A percentile compares a stretch with the other conserved stretches of the same genome.
Conservation (phyloP, 2,113 vertebrate genomes). For the Lamprologus speciosus region DNA sequence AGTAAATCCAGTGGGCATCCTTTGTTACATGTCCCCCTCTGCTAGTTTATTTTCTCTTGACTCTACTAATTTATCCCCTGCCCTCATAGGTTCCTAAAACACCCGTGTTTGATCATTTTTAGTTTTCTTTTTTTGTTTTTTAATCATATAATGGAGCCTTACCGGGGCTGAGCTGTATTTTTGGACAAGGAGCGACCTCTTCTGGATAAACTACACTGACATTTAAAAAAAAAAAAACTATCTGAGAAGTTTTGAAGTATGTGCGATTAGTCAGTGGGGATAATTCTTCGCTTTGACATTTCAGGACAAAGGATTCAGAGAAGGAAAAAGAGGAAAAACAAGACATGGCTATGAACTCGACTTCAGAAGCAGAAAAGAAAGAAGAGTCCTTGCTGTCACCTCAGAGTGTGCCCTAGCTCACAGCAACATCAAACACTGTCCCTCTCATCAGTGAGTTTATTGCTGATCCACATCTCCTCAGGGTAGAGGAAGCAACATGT, state of each 20-base stretch:
- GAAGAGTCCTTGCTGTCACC: conserved; percentile 24
- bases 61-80: not conserved
- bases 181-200: conserved; percentile 24
- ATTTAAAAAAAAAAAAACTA: accelerated
- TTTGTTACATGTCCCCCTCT: not conserved
- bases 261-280: not conserved
- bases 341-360: conserved; percentile 53
- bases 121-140: not conserved
- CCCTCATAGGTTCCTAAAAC: not conserved
- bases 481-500: not conserved
- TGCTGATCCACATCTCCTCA: not conserved
- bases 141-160: not conserved
- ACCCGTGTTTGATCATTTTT: not conserved
- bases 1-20: not conserved
- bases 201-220: conserved; percentile 27
- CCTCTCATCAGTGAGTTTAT: not conserved
- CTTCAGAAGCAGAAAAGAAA: conserved; percentile 37
- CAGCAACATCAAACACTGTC: not conserved
- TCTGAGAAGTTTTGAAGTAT: not conserved
- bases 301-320: conserved; percentile 57
- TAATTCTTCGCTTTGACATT: not conserved
- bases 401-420: conserved; percentile 39
- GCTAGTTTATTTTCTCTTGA: not conserved
- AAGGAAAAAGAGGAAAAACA: conserved; percentile 55
- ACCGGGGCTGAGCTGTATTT: not conserved